Evolutionary conservation across 2,888 invertebrate genomes (phyloP), one percentile per base, ranked within the genome.

Genomic region (Mesorhabditis spiculigera): DNA sequence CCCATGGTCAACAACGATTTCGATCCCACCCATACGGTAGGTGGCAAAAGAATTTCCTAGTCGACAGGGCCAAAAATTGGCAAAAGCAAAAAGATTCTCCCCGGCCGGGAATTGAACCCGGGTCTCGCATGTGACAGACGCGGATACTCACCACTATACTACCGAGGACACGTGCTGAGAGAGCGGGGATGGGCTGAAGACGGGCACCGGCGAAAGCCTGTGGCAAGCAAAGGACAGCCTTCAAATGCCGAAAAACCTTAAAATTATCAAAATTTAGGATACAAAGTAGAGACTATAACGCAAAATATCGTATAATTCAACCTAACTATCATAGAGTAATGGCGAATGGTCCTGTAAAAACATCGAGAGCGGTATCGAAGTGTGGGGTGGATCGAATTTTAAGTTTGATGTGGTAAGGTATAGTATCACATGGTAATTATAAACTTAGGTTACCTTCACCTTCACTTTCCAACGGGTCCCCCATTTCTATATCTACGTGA

Each of bases 101-200:
- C 87, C 87, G 87, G 86, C 87, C 87, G 88, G 87, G 88, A 88
- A 88, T 88, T 87, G 88, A 88, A 88, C 88, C 87, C 87, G 87
- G 87, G 88, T 87, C 88, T 87, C 87, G 87, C 87, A 87, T 87
- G 87, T 88, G 88, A 88, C 87, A 88, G 88, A 87, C 88, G 87
- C 87, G 87, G 87, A 88, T 88, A 88, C 88, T 88, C 79, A 87
- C 88, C 88, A 88, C 88, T 88, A 88, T 88, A 88, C 88, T 87
- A 88, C 86, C 87, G 87, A 87, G 65, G 68, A 68, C 28, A 28
- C 28, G 28, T 28, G 1, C 28, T 28, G 28, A 28, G 28, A 28
- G 28, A 28, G 28, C 28, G 28, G 28, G 28, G 28, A 28, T 28
- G 28, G 28, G 28, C 28, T 28, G 28, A 28, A 1, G 28, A 28